Evolutionary conservation across 2,888 invertebrate genomes (phyloP), one percentile per base, ranked within the genome.

Genomic region (Oxycera nigricornis): DNA sequence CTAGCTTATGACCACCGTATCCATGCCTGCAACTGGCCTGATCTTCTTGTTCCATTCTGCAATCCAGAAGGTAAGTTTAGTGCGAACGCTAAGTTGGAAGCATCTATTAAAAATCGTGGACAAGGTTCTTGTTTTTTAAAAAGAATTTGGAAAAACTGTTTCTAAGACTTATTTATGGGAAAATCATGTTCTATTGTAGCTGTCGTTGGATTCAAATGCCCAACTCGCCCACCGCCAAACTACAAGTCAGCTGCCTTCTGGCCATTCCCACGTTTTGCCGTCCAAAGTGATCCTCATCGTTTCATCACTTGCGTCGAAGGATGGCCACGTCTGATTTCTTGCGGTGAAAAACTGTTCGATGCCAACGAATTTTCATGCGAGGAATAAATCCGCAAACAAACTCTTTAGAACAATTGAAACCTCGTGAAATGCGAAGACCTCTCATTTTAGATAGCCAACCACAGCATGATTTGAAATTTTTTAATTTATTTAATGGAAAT

Each of bases 1-100:
- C 87, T 96, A 74, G 96, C 92, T 17, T 96, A 96, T 84, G 95
- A 96, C 80, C 92, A 94, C 68, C 91, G 92, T 79, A 94, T 89
- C 75, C 96, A 96, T 82, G 90, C 91, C 67, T 96, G 96, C 88
- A 95, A 96, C 85, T 96, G 96, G 96, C 96, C 96, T 6, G 96
- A 96, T 87, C 91, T 94, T 75, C 88, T 96, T 52, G 87, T 93
- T 77, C 94, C 95, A 74, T 90, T 89, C 83, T 96, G 96, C 85
- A 94, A 95, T 85, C 95, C 95, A 77, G 95, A 95, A 89, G 93
- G 94, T 94, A 86, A 78, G 35, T 35, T 7, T 35, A 7, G 7
- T 11, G 11, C n/a, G n/a, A n/a, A n/a, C n/a, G n/a, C n/a, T n/a
- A n/a, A n/a, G n/a, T n/a, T n/a, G n/a, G n/a, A n/a, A n/a, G n/a